Evolutionary conservation across 2,888 invertebrate genomes (phyloP).

Genomic region (Ophonus ardosiacus): DNA sequence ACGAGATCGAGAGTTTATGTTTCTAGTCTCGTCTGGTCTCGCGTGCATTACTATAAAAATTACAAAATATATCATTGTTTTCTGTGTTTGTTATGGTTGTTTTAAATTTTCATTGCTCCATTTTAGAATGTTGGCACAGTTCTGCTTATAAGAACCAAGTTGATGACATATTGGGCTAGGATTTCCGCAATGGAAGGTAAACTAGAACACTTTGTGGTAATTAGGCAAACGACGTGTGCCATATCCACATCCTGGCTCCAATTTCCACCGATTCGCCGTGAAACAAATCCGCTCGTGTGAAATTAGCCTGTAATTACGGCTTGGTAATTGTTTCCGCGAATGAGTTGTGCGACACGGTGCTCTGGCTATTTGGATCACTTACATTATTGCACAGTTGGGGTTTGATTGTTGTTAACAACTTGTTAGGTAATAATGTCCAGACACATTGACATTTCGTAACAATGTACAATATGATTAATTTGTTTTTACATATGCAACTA

Average conservation of each 20-base stretch:
- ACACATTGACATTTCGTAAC: background rate
- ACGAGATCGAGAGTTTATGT: too few species aligned
- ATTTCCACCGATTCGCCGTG: conserved; percentile 38
- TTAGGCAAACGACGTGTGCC: conserved; percentile 3
- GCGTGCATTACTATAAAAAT: too few species aligned
- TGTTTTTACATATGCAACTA: too few species aligned
- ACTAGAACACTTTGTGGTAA: background rate
- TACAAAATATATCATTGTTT: too few species aligned
- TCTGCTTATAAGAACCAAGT: background rate
- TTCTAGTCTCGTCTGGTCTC: too few species aligned
- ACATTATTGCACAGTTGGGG: background rate
- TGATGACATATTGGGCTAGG: background rate
- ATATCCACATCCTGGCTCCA: conserved; percentile 12
- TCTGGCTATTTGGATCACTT: background rate
- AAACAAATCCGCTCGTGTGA: conserved; percentile 45
- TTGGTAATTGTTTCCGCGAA: conserved; percentile 39
- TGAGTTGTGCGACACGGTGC: conserved; percentile 25
- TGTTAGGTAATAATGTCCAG: background rate
- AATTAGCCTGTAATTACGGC: conserved; percentile 49
- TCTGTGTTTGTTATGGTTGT: too few species aligned
- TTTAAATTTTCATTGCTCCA: too few species aligned
- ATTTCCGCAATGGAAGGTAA: background rate
- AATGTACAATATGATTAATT: too few species aligned
- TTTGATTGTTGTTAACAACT: background rate
- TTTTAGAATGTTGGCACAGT: background rate